phyloP scores from a whole-genome alignment of 2,113 vertebrate species.

The Geococcyx californianus region DNA sequence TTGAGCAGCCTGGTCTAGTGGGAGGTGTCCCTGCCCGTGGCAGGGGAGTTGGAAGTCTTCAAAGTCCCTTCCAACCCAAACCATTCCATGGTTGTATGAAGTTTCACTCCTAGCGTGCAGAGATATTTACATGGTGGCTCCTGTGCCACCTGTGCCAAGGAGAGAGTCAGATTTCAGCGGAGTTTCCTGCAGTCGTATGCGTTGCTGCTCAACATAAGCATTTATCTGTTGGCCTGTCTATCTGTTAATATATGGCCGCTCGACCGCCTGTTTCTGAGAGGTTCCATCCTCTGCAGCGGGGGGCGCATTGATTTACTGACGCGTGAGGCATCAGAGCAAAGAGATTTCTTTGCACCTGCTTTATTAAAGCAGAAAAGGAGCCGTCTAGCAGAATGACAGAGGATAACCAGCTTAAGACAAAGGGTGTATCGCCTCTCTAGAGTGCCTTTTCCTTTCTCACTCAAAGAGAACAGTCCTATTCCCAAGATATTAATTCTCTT shows the following conservation, averaged over 20 bases:
- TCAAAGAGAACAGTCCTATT: neutral
- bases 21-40: no score
- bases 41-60: no score
- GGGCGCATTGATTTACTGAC: constrained; percentile 22
- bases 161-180: neutral
- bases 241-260: neutral
- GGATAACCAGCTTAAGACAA: neutral
- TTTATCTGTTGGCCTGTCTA: constrained; percentile 8
- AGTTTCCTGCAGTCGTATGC: neutral
- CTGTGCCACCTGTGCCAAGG: neutral
- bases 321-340: neutral
- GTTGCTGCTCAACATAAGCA: neutral
- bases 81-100: no score
- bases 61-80: no score
- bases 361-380: constrained; percentile 4
- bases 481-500: neutral
- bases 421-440: neutral
- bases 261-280: neutral
- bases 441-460: neutral
- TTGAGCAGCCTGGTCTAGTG: no score
- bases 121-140: neutral
- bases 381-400: neutral
- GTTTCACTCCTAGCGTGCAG: neutral
- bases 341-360: constrained; percentile 6
- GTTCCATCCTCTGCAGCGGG: neutral